phyloP scores from a whole-genome alignment of 2,888 invertebrate species.

The Quadroppia sp. region DNA sequence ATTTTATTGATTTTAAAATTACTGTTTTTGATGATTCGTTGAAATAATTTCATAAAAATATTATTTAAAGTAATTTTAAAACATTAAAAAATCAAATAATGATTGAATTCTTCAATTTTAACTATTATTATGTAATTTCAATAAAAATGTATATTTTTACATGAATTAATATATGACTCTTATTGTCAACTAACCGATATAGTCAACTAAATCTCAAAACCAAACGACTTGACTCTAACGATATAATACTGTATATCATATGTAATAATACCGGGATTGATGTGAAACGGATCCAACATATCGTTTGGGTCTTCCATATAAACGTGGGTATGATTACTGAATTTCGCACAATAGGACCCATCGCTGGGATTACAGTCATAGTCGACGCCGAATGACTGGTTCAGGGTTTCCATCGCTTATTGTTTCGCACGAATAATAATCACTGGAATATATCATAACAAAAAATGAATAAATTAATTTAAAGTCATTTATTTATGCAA shows the following conservation, averaged over 20 bases:
- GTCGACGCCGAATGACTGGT: neutral
- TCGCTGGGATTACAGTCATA: neutral
- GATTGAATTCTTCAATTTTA: too few species aligned
- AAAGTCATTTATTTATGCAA: neutral
- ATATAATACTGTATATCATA: too few species aligned
- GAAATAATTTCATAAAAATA: too few species aligned
- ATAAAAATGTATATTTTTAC: too few species aligned
- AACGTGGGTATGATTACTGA: constrained; percentile 27
- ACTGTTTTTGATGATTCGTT: too few species aligned
- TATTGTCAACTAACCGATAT: too few species aligned
- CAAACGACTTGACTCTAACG: neutral
- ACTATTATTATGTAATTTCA: too few species aligned
- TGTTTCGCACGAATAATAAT: neutral
- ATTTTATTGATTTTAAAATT: too few species aligned
- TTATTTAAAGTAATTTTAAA: too few species aligned
- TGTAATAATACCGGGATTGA: constrained; percentile 42
- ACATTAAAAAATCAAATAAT: too few species aligned
- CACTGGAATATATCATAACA: neutral
- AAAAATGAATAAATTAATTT: neutral
- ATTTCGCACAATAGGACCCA: neutral
- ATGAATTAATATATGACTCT: too few species aligned
- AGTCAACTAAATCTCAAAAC: too few species aligned
- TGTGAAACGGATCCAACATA: constrained; percentile 48
- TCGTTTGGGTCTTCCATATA: constrained; percentile 47
- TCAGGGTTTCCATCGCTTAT: neutral